Evolutionary conservation across 2,888 invertebrate species (phyloP).

Genomic region (Dilophus febrilis): DNA sequence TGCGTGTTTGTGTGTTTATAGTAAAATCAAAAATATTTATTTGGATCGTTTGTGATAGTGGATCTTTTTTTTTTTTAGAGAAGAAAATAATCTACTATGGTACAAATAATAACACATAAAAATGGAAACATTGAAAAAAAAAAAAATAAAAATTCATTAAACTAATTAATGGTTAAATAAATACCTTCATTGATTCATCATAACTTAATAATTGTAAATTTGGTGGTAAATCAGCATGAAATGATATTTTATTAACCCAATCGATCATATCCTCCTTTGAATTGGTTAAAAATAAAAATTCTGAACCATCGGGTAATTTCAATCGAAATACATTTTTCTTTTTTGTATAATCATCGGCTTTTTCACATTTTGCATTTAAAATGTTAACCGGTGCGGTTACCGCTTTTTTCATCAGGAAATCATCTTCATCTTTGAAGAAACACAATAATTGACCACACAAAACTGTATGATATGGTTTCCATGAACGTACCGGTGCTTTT

Average conservation of each 20-base stretch:
- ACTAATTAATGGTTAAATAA: no score
- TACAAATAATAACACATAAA: no score
- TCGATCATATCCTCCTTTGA: conserved; percentile 61
- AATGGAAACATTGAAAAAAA: no score
- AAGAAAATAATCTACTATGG: no score
- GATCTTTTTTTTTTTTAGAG: no score
- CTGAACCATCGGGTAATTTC: conserved; percentile 74
- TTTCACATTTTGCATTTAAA: conserved; percentile 60
- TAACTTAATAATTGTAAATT: conserved; percentile 75
- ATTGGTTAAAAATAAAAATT: conserved; percentile 73
- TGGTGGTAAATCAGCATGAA: conserved; percentile 83
- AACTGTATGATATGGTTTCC: conserved; percentile 90
- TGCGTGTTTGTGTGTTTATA: no score
- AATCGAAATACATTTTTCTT: conserved; percentile 86
- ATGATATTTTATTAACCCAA: conserved; percentile 83
- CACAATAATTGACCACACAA: conserved; percentile 92
- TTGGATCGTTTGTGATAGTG: no score
- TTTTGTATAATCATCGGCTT: conserved; percentile 89
- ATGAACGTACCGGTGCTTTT: conserved; percentile 84
- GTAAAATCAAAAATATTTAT: no score
- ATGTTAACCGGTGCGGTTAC: conserved; percentile 72
- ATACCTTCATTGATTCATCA: conserved; percentile 45
- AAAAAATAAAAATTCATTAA: no score
- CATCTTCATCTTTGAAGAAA: conserved; percentile 92
- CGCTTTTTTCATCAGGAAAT: conserved; percentile 76